Conservation (phyloP, 1,140 invertebrate species). For the Eriosoma lanigerum region DNA sequence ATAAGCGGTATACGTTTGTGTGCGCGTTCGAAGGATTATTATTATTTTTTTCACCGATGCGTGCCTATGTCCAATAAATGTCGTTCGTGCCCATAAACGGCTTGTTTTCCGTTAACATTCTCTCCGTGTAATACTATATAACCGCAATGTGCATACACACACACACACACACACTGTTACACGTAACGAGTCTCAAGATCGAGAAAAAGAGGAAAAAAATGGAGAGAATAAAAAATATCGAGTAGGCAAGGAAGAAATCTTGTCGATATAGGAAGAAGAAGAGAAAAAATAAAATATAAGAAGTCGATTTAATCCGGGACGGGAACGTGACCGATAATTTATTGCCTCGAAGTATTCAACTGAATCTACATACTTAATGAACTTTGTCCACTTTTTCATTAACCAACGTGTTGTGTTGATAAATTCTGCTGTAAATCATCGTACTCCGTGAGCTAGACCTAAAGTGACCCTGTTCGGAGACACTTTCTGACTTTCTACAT, state of each 20-base stretch:
- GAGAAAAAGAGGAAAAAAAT: not conserved
- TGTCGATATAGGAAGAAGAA: conserved; percentile 13
- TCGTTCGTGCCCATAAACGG: conserved; percentile 44
- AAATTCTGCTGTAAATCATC: conserved; percentile 45
- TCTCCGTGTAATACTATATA: not conserved
- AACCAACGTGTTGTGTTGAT: conserved; percentile 22
- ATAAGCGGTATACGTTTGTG: conserved; percentile 33
- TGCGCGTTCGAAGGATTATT: conserved; percentile 18
- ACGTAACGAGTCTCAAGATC: not conserved
- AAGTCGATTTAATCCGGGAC: conserved; percentile 37
- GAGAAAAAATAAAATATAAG: conserved; percentile 26
- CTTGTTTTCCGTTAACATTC: conserved; percentile 49
- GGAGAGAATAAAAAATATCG: not conserved
- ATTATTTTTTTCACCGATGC: conserved; percentile 5
- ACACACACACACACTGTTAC: not conserved
- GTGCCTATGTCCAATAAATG: conserved; percentile 42
- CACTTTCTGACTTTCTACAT: conserved; percentile 36
- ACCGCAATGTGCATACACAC: not conserved
- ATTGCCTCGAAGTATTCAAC: conserved; percentile 6
- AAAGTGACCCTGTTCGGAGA: conserved; percentile 40
- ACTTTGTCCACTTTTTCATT: conserved; percentile 49
- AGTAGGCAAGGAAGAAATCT: conserved; percentile 12
- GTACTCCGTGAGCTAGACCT: conserved; percentile 7
- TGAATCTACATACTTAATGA: conserved; percentile 52
- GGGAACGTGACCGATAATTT: conserved; percentile 49